Evolutionary conservation across 2,888 invertebrate species (phyloP), one percentile per base, ranked within the genome.

Genomic region (Acleris sparsana): DNA sequence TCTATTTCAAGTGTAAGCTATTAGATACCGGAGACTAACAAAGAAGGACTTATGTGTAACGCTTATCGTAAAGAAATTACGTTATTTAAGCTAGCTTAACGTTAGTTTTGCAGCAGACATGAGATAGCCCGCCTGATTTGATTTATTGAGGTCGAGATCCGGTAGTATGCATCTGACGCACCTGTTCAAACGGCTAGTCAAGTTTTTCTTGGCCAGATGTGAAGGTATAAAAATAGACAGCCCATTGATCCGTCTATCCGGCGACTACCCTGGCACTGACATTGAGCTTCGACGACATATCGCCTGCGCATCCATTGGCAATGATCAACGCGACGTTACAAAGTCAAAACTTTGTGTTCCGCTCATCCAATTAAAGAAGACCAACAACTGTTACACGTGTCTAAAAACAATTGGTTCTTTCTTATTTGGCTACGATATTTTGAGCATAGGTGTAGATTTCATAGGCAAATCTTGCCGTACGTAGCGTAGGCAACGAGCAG

Each of bases 231-330:
- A 89, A 90, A 90, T 89, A 89, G 79, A 75, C 72, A 72, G 74
- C 72, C 78, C 87, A 87, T 89, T 89, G 89, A 90, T 88, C 84
- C 80, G 76, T 79, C 80, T 83, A 84, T 86, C 53, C 33, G 52
- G 17, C 83, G 82, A 80, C 78, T 76, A 84, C 79, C 82, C 80
- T 87, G 91, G 83, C 91, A 91, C 83, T 92, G 92, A 91, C 92
- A 92, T 88, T 92, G 90, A 84, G 73, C 57, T 66, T 65, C 61
- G 75, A 72, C 72, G 74, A 62, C 73, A 71, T 73, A 75, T 76
- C 71, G 65, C 69, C 71, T 74, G 75, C 71, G 71, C 74, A 80
- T 79, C 80, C 80, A 82, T 89, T 89, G 88, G 86, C 89, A 88
- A 77, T 80, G 80, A 60, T 68, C 64, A 65, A 52, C 69, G 56